Evolutionary conservation across 2,797 vertebrate genomes (phyloP).

Genomic region (Clamator glandarius): DNA sequence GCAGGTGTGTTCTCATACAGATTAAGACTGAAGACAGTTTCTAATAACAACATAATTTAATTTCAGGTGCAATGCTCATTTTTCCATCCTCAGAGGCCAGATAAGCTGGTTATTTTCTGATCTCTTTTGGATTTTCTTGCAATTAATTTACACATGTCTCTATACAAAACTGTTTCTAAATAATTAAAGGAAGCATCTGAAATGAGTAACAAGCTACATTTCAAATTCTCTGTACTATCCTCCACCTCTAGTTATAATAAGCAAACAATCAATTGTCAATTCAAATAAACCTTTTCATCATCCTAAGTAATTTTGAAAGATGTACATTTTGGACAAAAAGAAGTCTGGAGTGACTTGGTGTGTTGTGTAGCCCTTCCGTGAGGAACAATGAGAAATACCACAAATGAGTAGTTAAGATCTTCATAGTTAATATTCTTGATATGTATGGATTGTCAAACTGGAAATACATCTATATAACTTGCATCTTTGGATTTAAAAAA

Average conservation of each 20-base stretch:
- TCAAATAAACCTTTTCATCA: background rate
- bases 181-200: conserved; percentile 7
- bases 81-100: background rate
- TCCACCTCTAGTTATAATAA: background rate
- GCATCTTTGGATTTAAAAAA: background rate
- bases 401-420: background rate
- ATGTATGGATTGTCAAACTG: background rate
- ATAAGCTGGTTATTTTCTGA: background rate
- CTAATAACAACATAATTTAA: conserved; percentile 6
- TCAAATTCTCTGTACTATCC: background rate
- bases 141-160: background rate
- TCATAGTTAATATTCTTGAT: background rate
- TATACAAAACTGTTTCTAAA: conserved; percentile 6
- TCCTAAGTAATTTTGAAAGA: background rate
- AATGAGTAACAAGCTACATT: background rate
- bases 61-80: background rate
- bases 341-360: background rate
- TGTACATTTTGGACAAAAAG: background rate
- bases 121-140: background rate
- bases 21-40: background rate
- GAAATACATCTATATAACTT: background rate
- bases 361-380: background rate
- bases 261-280: background rate
- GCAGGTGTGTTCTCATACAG: background rate
- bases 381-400: background rate